Conservation (phyloP, 2,113 vertebrate species). For the Romanogobio albipinnatus region DNA sequence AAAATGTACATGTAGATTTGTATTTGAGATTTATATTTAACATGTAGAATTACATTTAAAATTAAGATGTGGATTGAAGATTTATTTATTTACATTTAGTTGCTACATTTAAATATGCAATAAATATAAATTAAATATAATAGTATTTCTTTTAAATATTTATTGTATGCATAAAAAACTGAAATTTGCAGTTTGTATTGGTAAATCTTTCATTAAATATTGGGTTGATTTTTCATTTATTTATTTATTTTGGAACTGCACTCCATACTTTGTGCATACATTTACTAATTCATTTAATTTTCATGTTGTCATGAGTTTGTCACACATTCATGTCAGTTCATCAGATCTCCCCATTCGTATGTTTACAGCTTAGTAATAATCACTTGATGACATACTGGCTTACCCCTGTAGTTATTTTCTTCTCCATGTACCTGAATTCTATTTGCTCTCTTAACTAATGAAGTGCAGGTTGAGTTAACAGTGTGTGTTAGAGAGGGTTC, state of each 20-base stretch:
- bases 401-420: background rate
- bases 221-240: background rate
- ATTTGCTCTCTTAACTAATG: constrained; percentile 35
- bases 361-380: background rate
- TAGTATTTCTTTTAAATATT: background rate
- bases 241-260: background rate
- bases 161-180: background rate
- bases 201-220: background rate
- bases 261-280: background rate
- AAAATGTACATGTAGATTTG: background rate
- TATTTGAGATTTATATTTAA: background rate
- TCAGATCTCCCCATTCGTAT: background rate
- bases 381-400: background rate
- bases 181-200: background rate
- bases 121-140: background rate
- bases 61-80: background rate
- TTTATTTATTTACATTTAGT: background rate
- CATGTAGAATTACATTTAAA: background rate
- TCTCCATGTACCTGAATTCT: background rate
- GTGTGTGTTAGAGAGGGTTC: background rate
- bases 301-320: background rate
- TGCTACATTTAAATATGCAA: background rate
- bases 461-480: constrained; percentile 13
- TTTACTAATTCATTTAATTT: too few relatives aligned
- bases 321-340: background rate